Evolutionary conservation across 1,140 invertebrate species (phyloP), one percentile per base, ranked within the genome.

Genomic region (Pseudomyrmex pallidus): DNA sequence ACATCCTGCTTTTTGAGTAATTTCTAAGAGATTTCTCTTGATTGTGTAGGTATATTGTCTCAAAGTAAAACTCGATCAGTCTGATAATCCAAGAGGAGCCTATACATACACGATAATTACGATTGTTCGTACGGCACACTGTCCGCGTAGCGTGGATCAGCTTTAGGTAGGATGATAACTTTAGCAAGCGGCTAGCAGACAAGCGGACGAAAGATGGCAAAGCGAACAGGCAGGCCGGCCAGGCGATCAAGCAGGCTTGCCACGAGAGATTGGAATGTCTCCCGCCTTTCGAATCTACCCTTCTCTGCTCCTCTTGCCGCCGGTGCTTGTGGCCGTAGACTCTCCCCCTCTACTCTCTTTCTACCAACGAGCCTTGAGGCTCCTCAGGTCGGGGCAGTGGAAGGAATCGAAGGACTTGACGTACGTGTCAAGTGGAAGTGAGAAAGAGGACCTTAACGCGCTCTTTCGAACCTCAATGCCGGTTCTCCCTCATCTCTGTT

Each of bases 211-310:
- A 90, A 86, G 82, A 85, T 84, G 89, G 83, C 85, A 67, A 35
- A 44, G 62, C 66, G 57, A 62, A 70, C 67, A 67, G 46, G 46
- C 15, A 52, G 61, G 86, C 83, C 87, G 50, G 72, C 74, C 35
- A 82, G 44, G 73, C 85, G 66, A 10, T 46, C 74, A 74, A 10
- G 84, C 80, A 64, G 67, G 86, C 90, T 89, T 91, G 91, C 92
- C 91, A 93, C 92, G 92, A 92, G 92, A 93, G 93, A 94, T 94
- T 93, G 93, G 93, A 94, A 94, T 93, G 93, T 93, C 90, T 93
- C 90, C 90, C 89, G 91, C 90, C 91, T 84, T 85, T 84, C 78
- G 82, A 80, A 86, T 83, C 73, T 80, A 68, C 86, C 48, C 63
- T 52, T 74, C 59, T 52, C 48, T 66, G 74, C 68, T 72, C 78